phyloP scores from a whole-genome alignment of 1,140 invertebrate genomes.

The Paralvinella palmiformis region DNA sequence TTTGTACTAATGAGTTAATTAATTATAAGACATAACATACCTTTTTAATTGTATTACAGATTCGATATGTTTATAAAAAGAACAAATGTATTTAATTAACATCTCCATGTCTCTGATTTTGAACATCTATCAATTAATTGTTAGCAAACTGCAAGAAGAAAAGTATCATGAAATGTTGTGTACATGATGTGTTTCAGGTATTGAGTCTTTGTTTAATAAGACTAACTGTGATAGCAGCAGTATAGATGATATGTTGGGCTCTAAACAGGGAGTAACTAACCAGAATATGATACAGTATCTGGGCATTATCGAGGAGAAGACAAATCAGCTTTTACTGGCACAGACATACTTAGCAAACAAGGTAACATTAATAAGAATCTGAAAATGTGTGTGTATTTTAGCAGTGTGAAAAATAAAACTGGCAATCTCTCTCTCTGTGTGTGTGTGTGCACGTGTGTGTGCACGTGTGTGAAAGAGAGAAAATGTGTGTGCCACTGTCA shows the following conservation, averaged over 20 bases:
- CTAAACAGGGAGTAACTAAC: constrained; percentile 44
- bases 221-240: constrained; percentile 46
- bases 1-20: too few species aligned
- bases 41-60: not conserved
- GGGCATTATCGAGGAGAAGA: constrained; percentile 49
- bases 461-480: too few species aligned
- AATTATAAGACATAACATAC: too few species aligned
- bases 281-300: constrained; percentile 50
- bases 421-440: too few species aligned
- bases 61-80: not conserved
- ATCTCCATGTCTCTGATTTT: not conserved
- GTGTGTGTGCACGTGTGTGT: too few species aligned
- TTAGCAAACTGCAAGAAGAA: not conserved
- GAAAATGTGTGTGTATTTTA: too few species aligned
- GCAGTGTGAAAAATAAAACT: too few species aligned
- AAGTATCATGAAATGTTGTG: not conserved
- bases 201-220: constrained; percentile 49
- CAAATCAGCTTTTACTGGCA: constrained; percentile 47
- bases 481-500: too few species aligned
- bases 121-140: not conserved
- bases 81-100: not conserved
- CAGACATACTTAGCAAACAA: constrained; percentile 35
- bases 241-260: constrained; percentile 48
- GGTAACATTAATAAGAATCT: too few species aligned
- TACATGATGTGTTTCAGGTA: constrained; percentile 28